Conservation (phyloP, 1,140 invertebrate species). For the Drosophila gunungcola region DNA sequence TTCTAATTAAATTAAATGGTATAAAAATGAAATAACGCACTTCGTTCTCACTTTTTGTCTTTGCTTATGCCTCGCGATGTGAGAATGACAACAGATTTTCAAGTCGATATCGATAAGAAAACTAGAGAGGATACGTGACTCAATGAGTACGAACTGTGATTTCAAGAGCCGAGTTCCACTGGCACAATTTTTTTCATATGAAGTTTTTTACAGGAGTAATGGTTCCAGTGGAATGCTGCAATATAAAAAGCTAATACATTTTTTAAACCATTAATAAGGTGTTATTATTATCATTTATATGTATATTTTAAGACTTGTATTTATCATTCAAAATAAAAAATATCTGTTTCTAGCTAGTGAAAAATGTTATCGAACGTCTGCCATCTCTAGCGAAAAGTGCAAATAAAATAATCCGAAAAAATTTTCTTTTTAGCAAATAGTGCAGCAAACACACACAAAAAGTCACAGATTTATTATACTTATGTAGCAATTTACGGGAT, state of each 20-base stretch:
- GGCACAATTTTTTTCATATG: background rate
- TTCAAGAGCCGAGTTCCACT: background rate
- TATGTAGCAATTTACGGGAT: conserved; percentile 50
- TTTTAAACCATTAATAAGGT: no score
- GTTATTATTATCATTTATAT: no score
- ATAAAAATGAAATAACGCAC: conserved; percentile 83
- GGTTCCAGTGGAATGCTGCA: no score
- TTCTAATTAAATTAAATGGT: conserved; percentile 74
- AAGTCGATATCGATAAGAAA: conserved; percentile 34
- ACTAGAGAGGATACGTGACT: background rate
- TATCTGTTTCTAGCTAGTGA: background rate
- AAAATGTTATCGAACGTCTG: conserved; percentile 18
- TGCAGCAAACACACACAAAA: conserved; percentile 12
- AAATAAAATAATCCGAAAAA: conserved; percentile 33
- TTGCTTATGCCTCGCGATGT: conserved; percentile 53
- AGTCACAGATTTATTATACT: conserved; percentile 53
- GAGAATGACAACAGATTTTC: conserved; percentile 63
- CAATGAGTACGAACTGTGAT: background rate
- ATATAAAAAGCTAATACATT: no score
- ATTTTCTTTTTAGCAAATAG: conserved; percentile 48
- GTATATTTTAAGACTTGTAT: no score
- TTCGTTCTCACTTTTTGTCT: conserved; percentile 63
- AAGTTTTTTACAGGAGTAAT: no score
- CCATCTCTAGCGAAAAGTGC: conserved; percentile 54
- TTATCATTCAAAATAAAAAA: no score